phyloP scores from a whole-genome alignment of 2,113 vertebrate species.

The Trogon melanurus region DNA sequence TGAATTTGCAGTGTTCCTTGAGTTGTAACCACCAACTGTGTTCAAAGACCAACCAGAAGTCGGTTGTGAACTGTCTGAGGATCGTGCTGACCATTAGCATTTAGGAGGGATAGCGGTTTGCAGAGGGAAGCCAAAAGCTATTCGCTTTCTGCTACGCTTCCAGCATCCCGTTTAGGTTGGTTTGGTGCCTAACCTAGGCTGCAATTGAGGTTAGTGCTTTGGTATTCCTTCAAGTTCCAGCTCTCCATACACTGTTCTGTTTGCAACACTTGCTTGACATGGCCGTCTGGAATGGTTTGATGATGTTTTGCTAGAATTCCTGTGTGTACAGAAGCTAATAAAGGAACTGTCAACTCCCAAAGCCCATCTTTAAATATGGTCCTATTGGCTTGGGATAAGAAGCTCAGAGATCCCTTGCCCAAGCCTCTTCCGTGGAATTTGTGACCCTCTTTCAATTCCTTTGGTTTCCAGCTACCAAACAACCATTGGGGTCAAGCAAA shows the following conservation, averaged over 20 bases:
- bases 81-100: slow-evolving; percentile 27
- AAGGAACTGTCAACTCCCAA: slow-evolving; percentile 22
- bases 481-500: slow-evolving; percentile 14
- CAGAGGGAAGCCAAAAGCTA: slow-evolving; percentile 16
- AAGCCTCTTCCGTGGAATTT: background rate
- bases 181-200: slow-evolving; percentile 31
- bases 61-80: background rate
- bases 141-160: background rate
- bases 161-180: slow-evolving; percentile 51
- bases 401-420: background rate
- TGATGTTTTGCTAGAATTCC: slow-evolving; percentile 52
- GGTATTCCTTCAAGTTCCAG: slow-evolving; percentile 21
- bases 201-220: slow-evolving; percentile 41
- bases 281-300: background rate
- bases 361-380: background rate
- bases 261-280: background rate
- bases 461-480: slow-evolving; percentile 29
- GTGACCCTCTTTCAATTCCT: background rate
- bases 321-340: slow-evolving; percentile 35
- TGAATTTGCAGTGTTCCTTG: background rate
- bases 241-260: background rate
- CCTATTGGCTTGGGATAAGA: background rate
- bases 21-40: background rate
- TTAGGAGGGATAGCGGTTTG: slow-evolving; percentile 1
- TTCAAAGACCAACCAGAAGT: slow-evolving; percentile 17